Conservation (phyloP, 2,797 vertebrate species). For the Cossypha dichroa region DNA sequence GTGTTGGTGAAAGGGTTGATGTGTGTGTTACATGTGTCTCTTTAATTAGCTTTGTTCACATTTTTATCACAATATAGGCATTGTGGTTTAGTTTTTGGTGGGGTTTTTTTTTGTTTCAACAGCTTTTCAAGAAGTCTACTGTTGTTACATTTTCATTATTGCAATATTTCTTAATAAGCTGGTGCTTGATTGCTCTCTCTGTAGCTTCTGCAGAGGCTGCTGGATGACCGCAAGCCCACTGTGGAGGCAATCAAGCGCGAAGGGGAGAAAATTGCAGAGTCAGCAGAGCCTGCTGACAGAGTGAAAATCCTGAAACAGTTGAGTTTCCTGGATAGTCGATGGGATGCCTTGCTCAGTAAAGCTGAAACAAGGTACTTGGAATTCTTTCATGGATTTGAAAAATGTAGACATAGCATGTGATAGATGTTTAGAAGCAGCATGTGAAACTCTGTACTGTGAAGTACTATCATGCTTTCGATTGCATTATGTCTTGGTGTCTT, state of each 20-base stretch:
- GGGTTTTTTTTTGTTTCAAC: background rate
- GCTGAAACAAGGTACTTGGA: conserved; percentile 89
- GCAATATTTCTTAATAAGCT: background rate
- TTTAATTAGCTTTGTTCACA: background rate
- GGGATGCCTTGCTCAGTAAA: conserved; percentile 91
- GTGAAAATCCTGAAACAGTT: conserved; percentile 92
- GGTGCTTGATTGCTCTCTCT: conserved; percentile 14
- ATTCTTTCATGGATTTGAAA: background rate
- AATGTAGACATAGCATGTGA: background rate
- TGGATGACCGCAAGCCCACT: conserved; percentile 92
- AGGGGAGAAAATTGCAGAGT: conserved; percentile 90
- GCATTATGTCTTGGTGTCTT: background rate
- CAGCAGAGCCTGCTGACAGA: conserved; percentile 89
- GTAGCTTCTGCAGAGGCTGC: conserved; percentile 92
- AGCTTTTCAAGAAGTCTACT: background rate
- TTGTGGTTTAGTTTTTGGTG: background rate
- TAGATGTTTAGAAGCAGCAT: background rate
- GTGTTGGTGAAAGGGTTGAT: background rate
- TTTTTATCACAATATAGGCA: background rate
- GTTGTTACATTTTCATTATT: background rate
- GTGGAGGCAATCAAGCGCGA: conserved; percentile 94
- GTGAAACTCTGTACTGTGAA: background rate
- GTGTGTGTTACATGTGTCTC: background rate
- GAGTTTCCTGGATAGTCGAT: conserved; percentile 88
- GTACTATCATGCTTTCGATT: background rate